Conservation (phyloP, 1,140 invertebrate species). For the Drosophila lowei region DNA sequence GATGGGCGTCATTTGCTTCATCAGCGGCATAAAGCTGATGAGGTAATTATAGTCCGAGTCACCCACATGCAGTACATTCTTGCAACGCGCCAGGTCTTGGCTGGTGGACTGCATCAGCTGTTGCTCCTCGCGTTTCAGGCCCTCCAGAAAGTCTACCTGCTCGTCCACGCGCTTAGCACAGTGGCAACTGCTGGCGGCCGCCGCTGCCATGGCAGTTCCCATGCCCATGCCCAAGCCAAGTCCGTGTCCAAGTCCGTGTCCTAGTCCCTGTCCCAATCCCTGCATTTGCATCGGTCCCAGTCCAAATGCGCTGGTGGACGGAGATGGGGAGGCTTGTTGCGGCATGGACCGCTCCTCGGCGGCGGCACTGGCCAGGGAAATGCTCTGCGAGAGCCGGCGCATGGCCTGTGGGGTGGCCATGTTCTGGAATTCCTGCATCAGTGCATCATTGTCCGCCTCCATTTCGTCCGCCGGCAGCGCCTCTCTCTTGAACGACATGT, state of each 20-base stretch:
- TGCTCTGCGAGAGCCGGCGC: conserved; percentile 65
- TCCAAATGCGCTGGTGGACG: background rate
- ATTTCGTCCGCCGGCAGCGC: conserved; percentile 48
- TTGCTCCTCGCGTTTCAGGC: conserved; percentile 70
- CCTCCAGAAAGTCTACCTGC: conserved; percentile 72
- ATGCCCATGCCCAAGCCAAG: background rate
- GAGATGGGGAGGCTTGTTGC: background rate
- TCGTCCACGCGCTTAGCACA: conserved; percentile 76
- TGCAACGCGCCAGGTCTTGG: conserved; percentile 69
- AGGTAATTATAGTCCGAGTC: conserved; percentile 80
- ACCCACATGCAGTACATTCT: conserved; percentile 67
- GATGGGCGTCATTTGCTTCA: conserved; percentile 76
- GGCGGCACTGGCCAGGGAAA: conserved; percentile 66
- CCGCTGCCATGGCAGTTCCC: conserved; percentile 40
- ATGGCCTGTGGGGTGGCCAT: conserved; percentile 71
- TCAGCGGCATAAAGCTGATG: conserved; percentile 75
- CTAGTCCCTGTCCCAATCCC: background rate
- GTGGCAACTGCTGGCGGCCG: conserved; percentile 60
- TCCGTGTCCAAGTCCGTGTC: background rate
- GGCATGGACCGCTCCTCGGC: conserved; percentile 50
- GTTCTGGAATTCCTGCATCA: conserved; percentile 68
- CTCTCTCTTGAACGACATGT: conserved; percentile 43
- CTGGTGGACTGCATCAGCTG: conserved; percentile 76
- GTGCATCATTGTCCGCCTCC: conserved; percentile 69
- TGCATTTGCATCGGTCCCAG: too few relatives aligned